phyloP scores from a whole-genome alignment of 2,113 vertebrate species.

The Coptodon rendalli region DNA sequence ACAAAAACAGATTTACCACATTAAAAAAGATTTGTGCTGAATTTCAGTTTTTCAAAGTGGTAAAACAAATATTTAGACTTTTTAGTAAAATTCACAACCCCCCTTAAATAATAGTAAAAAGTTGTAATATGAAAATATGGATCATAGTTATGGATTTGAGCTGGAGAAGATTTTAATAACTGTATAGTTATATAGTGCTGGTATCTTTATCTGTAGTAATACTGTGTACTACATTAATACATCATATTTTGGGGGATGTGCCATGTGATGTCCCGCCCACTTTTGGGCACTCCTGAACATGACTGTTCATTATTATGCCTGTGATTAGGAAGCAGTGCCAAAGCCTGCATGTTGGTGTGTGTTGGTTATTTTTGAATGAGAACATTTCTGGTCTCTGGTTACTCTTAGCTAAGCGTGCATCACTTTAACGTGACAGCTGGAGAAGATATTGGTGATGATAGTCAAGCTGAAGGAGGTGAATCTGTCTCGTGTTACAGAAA shows the following conservation, averaged over 20 bases:
- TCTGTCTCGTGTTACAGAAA: background rate
- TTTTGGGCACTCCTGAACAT: background rate
- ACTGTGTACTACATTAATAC: background rate
- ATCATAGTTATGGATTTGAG: background rate
- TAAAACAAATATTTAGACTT: background rate
- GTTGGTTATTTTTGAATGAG: background rate
- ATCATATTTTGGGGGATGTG: background rate
- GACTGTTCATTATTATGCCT: fast-evolving
- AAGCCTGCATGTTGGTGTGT: background rate
- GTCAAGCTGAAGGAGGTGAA: fast-evolving
- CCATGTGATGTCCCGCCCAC: background rate
- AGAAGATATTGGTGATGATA: background rate
- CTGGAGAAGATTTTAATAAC: background rate
- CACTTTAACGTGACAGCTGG: background rate
- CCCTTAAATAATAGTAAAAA: background rate
- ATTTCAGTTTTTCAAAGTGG: background rate
- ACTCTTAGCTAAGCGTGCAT: background rate
- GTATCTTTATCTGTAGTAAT: background rate
- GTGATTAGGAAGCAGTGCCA: background rate
- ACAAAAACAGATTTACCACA: background rate
- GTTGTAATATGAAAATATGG: background rate
- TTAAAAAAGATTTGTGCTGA: background rate
- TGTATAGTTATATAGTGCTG: background rate
- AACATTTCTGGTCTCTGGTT: background rate
- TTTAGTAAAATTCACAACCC: background rate